Evolutionary conservation across 2,797 vertebrate species (phyloP).

Genomic region (Pangasius larnaudii): DNA sequence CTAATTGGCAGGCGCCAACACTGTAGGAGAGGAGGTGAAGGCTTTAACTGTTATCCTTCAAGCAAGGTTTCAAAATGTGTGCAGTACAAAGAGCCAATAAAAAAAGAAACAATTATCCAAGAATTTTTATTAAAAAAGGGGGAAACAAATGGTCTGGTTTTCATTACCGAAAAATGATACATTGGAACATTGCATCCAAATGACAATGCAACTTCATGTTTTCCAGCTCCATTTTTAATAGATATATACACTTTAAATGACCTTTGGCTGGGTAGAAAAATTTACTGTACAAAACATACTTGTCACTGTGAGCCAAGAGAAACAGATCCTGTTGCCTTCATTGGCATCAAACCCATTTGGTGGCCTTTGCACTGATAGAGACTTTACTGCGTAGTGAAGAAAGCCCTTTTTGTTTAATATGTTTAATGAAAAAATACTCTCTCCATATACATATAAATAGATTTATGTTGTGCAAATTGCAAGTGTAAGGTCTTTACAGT

Average conservation of each 20-base stretch:
- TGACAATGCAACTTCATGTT: conserved; percentile 54
- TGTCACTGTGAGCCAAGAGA: not conserved
- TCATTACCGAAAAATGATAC: conserved; percentile 70
- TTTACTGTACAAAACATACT: conserved; percentile 60
- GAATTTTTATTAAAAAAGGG: conserved; percentile 62
- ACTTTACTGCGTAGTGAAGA: conserved; percentile 22
- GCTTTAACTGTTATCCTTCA: conserved; percentile 4
- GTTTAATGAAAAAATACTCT: conserved; percentile 61
- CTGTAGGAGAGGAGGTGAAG: conserved; percentile 24
- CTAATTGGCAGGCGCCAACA: conserved; percentile 46
- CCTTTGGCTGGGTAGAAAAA: conserved; percentile 35
- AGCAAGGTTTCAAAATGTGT: conserved; percentile 18
- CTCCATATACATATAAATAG: conserved; percentile 76
- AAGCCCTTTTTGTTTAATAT: conserved; percentile 52
- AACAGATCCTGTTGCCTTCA: conserved; percentile 34
- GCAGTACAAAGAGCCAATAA: not conserved
- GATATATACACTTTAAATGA: conserved; percentile 9
- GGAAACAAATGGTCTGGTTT: conserved; percentile 58
- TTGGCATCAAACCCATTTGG: conserved; percentile 22
- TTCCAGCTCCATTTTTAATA: not conserved
- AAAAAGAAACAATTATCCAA: conserved; percentile 26
- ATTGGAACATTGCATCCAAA: conserved; percentile 56
- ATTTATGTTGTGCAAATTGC: conserved; percentile 77
- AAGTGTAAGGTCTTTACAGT: conserved; percentile 60
- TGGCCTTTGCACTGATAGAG: not conserved